phyloP scores from a whole-genome alignment of 2,797 vertebrate species.

The Karalla daura region DNA sequence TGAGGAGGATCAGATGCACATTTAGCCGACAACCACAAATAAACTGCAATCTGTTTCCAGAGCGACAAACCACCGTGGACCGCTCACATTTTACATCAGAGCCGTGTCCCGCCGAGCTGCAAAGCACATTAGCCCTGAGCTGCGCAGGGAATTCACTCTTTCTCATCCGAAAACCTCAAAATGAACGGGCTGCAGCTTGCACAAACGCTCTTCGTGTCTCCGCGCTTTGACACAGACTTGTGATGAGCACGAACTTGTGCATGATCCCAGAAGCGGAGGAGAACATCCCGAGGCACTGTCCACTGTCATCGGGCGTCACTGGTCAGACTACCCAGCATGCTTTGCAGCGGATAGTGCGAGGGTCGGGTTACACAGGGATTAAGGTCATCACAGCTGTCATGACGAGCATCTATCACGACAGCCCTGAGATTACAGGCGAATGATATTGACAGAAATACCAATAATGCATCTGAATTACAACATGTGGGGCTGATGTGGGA shows the following conservation, averaged over 20 bases:
- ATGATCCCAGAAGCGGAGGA: background rate
- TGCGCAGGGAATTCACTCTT: background rate
- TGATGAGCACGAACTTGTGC: background rate
- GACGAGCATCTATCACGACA: constrained; percentile 52
- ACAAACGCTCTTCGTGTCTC: background rate
- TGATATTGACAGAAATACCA: constrained; percentile 52
- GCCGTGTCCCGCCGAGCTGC: background rate
- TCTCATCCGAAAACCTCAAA: background rate
- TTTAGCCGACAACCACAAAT: background rate
- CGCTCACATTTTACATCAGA: background rate
- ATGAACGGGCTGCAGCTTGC: accelerated
- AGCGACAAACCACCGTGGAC: background rate
- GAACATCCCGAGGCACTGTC: background rate
- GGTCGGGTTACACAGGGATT: constrained; percentile 70
- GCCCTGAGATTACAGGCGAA: constrained; percentile 54
- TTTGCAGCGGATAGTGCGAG: constrained; percentile 27
- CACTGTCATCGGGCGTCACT: constrained; percentile 26
- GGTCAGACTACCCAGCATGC: constrained; percentile 5
- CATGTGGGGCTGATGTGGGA: too few species aligned
- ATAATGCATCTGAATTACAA: constrained; percentile 11
- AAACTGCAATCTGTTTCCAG: background rate
- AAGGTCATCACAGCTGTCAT: constrained; percentile 71
- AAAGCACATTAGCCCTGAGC: background rate
- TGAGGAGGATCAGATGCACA: background rate
- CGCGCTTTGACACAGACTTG: background rate